Base-by-base conservation (phyloP, 2,113 vertebrate genomes). In the Phoenicopterus ruber region DNA sequence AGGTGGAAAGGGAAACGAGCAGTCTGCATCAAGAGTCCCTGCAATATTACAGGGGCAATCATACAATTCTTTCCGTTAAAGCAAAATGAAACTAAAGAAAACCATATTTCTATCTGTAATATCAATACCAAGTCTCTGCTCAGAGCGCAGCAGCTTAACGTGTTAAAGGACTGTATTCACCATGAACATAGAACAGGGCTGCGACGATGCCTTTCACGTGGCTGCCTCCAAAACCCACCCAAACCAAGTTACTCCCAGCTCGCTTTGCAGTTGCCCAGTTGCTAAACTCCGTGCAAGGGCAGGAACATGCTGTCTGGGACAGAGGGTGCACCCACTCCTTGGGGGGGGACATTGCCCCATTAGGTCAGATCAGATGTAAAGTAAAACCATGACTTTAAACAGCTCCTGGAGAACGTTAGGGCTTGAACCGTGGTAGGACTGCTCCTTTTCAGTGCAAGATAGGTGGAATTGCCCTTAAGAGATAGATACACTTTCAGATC, bases 61-160 rank as follows among this genome's bases (percentile, higher is more conserved):
- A 46, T 40, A 66, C 54, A 52, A 12, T 40, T 21, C 4, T 40
- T 50, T 28, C 34, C 17, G 19, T 36, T 19, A 50, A 57, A 88
- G 36, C 28, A 65, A 57, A 85, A n/a, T 7, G 0, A 54, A 91
- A 44, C 31, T 24, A 10, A 55, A 86, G 29, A 82, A 57, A 91
- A 29, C 1, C 10, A 10, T 17, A 15, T 42, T 91, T 54, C 61
- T n/a, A 16, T 17, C 34, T 0, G 0, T n/a, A 25, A 5, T 8
- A 34, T 17, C 57, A 67, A 34, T 10, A 29, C 5, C 4, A 32
- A 78, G 24, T 12, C 40, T 55, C 83, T 58, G 69, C 55, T 70
- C 29, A 31, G 26, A 73, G 49, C 22, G 11, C 19, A n/a, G 40
- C 50, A 62, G n/a, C 63, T 79, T 21, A 3, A 42, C 3, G 4